Conservation (phyloP, 2,888 invertebrate genomes). For the Tachina grossa region DNA sequence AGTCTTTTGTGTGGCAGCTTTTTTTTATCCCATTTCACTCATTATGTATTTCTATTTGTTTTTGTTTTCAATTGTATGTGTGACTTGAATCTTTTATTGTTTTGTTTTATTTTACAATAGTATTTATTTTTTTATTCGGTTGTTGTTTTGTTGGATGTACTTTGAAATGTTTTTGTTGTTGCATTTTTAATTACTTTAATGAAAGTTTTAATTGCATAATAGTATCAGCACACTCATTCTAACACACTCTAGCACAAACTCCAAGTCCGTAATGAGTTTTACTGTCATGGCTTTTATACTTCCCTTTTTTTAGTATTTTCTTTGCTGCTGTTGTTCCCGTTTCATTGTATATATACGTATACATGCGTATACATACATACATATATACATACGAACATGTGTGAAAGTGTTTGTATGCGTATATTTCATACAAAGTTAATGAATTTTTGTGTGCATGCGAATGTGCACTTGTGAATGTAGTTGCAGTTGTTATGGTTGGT, state of each 20-base stretch:
- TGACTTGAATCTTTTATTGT: slow-evolving; percentile 49
- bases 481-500: slow-evolving; percentile 57
- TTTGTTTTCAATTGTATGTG: slow-evolving; percentile 56
- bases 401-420: slow-evolving; percentile 8
- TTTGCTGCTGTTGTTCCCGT: slow-evolving; percentile 36
- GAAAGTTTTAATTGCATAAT: slow-evolving; percentile 81
- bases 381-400: not conserved
- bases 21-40: slow-evolving; percentile 33
- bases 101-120: slow-evolving; percentile 55
- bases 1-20: slow-evolving; percentile 42
- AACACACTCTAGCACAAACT: slow-evolving; percentile 44
- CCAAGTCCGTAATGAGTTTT: slow-evolving; percentile 65
- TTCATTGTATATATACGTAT: slow-evolving; percentile 7
- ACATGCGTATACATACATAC: not conserved
- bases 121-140: slow-evolving; percentile 28
- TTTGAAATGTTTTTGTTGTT: slow-evolving; percentile 75
- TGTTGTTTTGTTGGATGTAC: slow-evolving; percentile 39
- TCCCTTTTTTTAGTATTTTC: slow-evolving; percentile 34
- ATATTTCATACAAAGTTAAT: slow-evolving; percentile 30
- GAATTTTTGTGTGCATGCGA: slow-evolving; percentile 37
- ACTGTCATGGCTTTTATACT: slow-evolving; percentile 58
- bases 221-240: slow-evolving; percentile 52
- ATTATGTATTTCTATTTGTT: slow-evolving; percentile 51
- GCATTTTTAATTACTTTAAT: slow-evolving; percentile 82
- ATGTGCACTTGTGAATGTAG: slow-evolving; percentile 38